A percentile compares a stretch with the other conserved stretches of the same genome.
phyloP scores from a whole-genome alignment of 2,113 vertebrate species.

The Rhinolophus ferrumequinum region DNA sequence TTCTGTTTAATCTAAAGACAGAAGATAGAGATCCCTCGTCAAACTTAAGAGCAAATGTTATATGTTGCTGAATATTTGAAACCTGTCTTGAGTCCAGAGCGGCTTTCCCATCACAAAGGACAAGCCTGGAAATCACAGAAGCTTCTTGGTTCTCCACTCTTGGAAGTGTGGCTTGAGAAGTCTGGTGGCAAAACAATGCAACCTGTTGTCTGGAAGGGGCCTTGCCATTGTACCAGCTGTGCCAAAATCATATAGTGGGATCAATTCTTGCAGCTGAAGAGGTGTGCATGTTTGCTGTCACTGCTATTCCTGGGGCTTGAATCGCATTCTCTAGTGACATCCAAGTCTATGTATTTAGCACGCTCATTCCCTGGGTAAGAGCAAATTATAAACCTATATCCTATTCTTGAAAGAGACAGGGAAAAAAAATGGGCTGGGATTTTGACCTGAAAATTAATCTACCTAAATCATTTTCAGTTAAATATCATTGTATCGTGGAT shows the following conservation, averaged over 20 bases:
- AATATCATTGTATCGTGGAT: constrained; percentile 22
- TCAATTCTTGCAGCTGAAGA: neutral
- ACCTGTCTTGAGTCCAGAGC: neutral
- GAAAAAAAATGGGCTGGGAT: neutral
- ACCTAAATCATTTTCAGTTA: constrained; percentile 41
- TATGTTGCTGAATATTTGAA: neutral
- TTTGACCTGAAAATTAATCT: constrained; percentile 56
- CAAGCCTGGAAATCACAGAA: neutral
- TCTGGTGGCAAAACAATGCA: neutral
- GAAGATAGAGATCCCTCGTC: neutral
- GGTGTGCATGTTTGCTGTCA: neutral
- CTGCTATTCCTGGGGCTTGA: neutral
- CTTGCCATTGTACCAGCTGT: neutral
- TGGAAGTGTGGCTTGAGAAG: neutral
- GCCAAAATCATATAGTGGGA: neutral
- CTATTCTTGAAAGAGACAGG: neutral
- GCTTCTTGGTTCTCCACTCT: neutral
- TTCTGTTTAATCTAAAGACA: neutral
- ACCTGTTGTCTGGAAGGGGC: neutral
- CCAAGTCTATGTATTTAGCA: neutral
- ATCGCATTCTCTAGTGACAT: neutral
- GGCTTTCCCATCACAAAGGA: neutral
- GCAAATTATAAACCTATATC: neutral
- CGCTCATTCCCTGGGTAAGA: neutral
- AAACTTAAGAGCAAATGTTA: neutral